Base-by-base conservation (phyloP, 2,113 vertebrate genomes). In the Hippocampus barbouri region DNA sequence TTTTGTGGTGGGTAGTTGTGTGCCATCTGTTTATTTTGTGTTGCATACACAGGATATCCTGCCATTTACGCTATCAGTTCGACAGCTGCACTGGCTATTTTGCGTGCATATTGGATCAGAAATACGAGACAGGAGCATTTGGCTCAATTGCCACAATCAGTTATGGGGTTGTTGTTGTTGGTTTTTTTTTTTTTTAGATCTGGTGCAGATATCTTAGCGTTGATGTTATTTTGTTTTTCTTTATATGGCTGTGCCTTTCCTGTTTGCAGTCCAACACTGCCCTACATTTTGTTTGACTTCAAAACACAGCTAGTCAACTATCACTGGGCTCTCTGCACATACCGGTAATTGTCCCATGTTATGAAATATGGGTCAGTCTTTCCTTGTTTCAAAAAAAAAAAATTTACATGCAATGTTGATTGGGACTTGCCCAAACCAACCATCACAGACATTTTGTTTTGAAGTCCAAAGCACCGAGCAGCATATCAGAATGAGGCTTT, bases 11-110 rank as follows among this genome's bases (percentile, higher is more conserved):
- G 34, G 61, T 20, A 63, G 61, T 40, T 63, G 30, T 15, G 8
- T 61, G 27, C 61, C 61, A 63, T 63, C 18, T 63, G 61, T 40
- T 38, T 63, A 63, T 63, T 63, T 63, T n/a, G 34, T 21, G 61
- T 40, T 11, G 18, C 61, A 40, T 63, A 34, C 16, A n/a, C 61
- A 63, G 61, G 61, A 41, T n/a, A 40, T 40, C 61, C 30, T 40
- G 61, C 5, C 38, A 38, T 63, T 63, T 21, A 63, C 61, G 18
- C 38, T 21, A 38, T 40, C 34, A 12, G 7, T 63, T n/a, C 3
- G 18, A 41, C 61, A 40, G 20, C 20, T 11, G 21, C 8, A 63
- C 21, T 34, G 38, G 34, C 30, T 62, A 38, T 38, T 21, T 14
- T 34, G 16, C 8, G 20, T 62, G 60, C 30, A 34, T 40, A 63